Conservation (phyloP, 2,113 vertebrate genomes). For the Cebus imitator region DNA sequence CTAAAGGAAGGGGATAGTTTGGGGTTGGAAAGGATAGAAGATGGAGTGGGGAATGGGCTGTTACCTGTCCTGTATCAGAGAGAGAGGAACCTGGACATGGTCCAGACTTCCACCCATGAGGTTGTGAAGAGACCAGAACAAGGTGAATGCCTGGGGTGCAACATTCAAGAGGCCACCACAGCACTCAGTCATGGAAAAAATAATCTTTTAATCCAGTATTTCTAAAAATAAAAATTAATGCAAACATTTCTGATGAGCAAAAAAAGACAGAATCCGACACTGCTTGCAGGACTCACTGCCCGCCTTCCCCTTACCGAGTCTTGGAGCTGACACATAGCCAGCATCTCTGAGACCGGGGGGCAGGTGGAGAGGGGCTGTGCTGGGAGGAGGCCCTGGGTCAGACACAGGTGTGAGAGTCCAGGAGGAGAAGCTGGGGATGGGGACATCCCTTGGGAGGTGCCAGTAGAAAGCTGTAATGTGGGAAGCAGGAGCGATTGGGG, state of each 20-base stretch:
- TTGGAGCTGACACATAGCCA: not conserved
- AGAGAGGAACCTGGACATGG: not conserved
- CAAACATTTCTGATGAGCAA: not conserved
- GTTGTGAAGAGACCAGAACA: not conserved
- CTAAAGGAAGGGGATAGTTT: not conserved
- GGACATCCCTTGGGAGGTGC: not conserved
- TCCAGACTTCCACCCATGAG: not conserved
- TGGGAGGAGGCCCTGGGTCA: not conserved
- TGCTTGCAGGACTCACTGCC: accelerated
- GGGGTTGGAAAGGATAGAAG: no score
- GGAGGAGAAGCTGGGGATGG: not conserved
- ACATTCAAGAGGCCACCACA: not conserved
- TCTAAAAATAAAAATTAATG: not conserved
- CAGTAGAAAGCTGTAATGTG: not conserved
- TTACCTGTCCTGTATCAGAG: not conserved
- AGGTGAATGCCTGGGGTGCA: not conserved
- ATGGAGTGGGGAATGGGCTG: not conserved
- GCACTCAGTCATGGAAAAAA: not conserved
- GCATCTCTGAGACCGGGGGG: not conserved
- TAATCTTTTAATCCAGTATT: not conserved
- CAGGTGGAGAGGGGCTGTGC: no score
- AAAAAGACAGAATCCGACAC: not conserved
- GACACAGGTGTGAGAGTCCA: not conserved
- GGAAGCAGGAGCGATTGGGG: not conserved
- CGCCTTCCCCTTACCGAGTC: not conserved